Percentiles rank a stretch among this genome's conserved stretches.
These are phyloP conservation scores for Holocentrus rufus DNA, from an alignment of 2,797 vertebrate genomes.

Conservation along the genomic window DNA sequence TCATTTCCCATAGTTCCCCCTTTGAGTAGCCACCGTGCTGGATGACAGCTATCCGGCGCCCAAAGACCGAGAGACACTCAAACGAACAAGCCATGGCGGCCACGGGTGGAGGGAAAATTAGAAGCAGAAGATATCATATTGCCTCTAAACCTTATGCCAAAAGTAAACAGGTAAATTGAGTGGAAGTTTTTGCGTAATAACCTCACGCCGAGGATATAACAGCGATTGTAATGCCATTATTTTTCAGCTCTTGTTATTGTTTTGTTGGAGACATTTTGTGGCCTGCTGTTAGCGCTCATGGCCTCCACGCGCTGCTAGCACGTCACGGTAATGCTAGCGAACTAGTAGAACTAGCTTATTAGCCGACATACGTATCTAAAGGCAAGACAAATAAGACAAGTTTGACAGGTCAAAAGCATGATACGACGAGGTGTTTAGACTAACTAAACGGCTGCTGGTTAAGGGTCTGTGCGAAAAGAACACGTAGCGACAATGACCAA, in stretches of 20 bases:
- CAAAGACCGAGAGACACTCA: conserved; percentile 77
- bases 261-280: conserved; percentile 80
- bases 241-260: conserved; percentile 72
- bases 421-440: background rate
- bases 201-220: background rate
- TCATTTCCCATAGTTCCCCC: conserved; percentile 74
- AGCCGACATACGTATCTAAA: conserved; percentile 4
- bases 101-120: conserved; percentile 90
- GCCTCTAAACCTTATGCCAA: conserved; percentile 87
- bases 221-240: conserved; percentile 27
- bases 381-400: conserved; percentile 34
- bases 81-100: conserved; percentile 86
- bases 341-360: conserved; percentile 40
- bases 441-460: background rate
- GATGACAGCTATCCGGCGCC: conserved; percentile 84
- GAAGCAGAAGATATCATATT: conserved; percentile 86
- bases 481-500: background rate
- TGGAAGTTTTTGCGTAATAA: conserved; percentile 2
- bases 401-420: conserved; percentile 62
- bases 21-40: conserved; percentile 56
- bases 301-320: conserved; percentile 82
- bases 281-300: conserved; percentile 81
- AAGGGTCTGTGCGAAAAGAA: background rate
- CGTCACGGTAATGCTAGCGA: conserved; percentile 62
- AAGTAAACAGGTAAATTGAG: conserved; percentile 82